Evolutionary conservation across 2,113 vertebrate genomes (phyloP), one percentile per base, ranked within the genome.

Genomic region (Penelope pileata): DNA sequence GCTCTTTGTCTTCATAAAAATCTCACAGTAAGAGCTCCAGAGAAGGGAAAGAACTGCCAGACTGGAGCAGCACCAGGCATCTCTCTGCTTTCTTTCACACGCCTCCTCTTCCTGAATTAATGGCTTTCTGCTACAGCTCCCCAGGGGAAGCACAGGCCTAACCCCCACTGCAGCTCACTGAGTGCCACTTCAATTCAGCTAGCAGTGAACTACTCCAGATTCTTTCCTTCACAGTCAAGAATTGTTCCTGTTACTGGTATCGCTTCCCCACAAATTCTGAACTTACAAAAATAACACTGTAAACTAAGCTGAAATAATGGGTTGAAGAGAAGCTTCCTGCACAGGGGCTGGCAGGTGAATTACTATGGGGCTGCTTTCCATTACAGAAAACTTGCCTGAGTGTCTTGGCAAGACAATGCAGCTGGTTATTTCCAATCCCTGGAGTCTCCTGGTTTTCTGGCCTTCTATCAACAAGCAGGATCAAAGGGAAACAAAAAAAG

Each of bases 261-360:
- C 68, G 69, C 67, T 80, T 47, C 73, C 36, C 48, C 75, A 76
- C 70, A 58, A 73, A 58, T 83, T 85, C 72, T 69, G 87, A 90
- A 68, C 70, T 93, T 91, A 92, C 58, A 87, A 76, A 89, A 94
- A 72, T 58, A 95, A 80, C 53, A 60, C 13, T 26, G 42, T 47
- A 64, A 96, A 83, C 63, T 53, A 88, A 40, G 42, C 42, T 88
- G 69, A 85, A 94, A 68, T 72, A 51, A 91, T 2, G 3, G 74
- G 53, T 3, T 43, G n/a, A 87, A 79, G 67, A 91, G 67, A 87
- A 87, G 51, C 67, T 83, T 93, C 30, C 1, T 79, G 85, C n/a
- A 72, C 53, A 66, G 15, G 23, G 48, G 36, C 70, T 73, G 63
- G 53, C 60, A 85, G 36, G 4, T 85, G 67, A 95, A 72, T 68